Evolutionary conservation across 2,113 vertebrate species (phyloP), one percentile per base, ranked within the genome.

Genomic region (Plecturocebus donacophilus): DNA sequence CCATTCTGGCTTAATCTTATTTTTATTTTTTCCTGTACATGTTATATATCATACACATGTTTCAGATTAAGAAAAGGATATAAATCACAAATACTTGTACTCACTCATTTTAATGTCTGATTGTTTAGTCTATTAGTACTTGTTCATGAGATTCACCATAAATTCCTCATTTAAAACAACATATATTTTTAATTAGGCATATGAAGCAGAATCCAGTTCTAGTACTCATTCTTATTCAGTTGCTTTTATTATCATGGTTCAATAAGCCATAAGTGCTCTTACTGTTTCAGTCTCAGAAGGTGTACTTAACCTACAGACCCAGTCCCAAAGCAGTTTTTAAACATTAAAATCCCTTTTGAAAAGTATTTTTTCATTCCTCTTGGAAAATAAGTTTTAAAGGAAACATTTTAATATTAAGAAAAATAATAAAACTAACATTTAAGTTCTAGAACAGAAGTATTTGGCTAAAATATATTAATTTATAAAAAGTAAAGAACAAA

Each of bases 1-100:
- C 35, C 3, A 92, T 84, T 88, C 77, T 42, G 64, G 8, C 25
- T 92, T 79, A 91, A 64, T 47, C 5, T 5, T 38, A 56, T 70
- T 73, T 93, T 71, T 52, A 42, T 16, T 80, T 96, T 94, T 58
- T 52, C 11, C 8, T 77, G 2, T 93, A 42, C 85, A 92, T 93
- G 49, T 47, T 89, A 95, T 71, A 94, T 42, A 93, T 87, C 52
- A 96, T 84, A 58, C 85, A 98, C 71, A 73, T 94, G 93, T 88
- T 98, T 98, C 84, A 96, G 61, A 96, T 98, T 96, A 95, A 92
- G 87, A 97, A 98, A 97, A 97, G 88, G 21, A 82, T 66, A 52
- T 95, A 77, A 97, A 91, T 97, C 89, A 92, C 45, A 95, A 84
- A 68, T 97, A 96, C 89, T 92, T 96, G 73, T 97, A 91, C 97